Conservation (phyloP, 2,888 invertebrate species). For the Drosophila prolongata region DNA sequence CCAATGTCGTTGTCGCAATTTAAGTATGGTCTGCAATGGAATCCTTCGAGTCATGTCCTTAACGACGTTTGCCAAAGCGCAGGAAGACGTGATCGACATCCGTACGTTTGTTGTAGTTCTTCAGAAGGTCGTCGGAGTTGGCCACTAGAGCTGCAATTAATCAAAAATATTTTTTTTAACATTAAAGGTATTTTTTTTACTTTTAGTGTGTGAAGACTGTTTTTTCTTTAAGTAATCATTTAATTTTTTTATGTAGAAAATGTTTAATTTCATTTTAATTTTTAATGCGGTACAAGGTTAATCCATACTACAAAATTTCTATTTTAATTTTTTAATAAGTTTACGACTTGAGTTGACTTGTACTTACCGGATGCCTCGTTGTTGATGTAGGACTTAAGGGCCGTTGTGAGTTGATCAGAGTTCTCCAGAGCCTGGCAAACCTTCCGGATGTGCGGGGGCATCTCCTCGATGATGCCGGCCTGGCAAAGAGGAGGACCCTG, state of each 20-base stretch:
- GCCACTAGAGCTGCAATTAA: constrained; percentile 78
- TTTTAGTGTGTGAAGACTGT: too few relatives aligned
- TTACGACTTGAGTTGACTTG: too few relatives aligned
- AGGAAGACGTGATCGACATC: constrained; percentile 96
- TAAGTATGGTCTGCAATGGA: background rate
- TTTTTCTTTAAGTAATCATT: too few relatives aligned
- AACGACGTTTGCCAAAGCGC: constrained; percentile 93
- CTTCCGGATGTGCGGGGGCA: constrained; percentile 86
- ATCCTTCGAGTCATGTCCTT: constrained; percentile 66
- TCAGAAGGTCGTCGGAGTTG: constrained; percentile 81
- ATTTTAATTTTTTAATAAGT: too few relatives aligned
- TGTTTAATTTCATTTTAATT: too few relatives aligned
- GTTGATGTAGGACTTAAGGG: constrained; percentile 83
- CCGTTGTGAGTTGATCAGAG: constrained; percentile 82
- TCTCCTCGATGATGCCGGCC: constrained; percentile 86
- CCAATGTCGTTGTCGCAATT: constrained; percentile 20
- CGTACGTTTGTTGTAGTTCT: constrained; percentile 91
- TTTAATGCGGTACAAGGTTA: too few relatives aligned
- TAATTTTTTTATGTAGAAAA: too few relatives aligned
- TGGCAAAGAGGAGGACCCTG: constrained; percentile 86
- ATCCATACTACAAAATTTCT: too few relatives aligned
- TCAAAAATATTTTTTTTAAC: background rate
- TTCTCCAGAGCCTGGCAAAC: constrained; percentile 86
- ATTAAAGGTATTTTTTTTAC: too few relatives aligned
- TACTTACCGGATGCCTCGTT: constrained; percentile 83